These are phyloP conservation scores for Apodemia hepburni DNA, from an alignment of 2,888 invertebrate species.

Conservation along the genomic window DNA sequence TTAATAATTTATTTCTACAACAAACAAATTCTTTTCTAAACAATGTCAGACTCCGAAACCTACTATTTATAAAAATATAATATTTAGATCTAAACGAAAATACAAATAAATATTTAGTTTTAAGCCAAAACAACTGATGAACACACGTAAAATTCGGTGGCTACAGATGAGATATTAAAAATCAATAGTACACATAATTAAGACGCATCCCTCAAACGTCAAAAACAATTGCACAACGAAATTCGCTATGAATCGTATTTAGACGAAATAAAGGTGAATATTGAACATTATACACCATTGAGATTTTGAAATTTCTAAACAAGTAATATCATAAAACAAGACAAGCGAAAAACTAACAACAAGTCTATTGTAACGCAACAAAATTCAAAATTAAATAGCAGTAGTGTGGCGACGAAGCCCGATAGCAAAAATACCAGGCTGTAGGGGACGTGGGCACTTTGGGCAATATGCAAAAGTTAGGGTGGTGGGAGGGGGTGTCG, in stretches of 20 bases:
- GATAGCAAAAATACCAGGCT: slow-evolving; percentile 53
- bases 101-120: background rate
- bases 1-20: too few relatives aligned
- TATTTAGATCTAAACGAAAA: background rate
- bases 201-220: slow-evolving; percentile 75
- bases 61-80: too few relatives aligned
- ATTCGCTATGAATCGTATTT: slow-evolving; percentile 31
- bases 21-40: too few relatives aligned
- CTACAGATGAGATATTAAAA: slow-evolving; percentile 56
- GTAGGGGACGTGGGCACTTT: slow-evolving; percentile 67
- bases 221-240: slow-evolving; percentile 38
- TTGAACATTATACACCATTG: slow-evolving; percentile 29
- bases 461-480: slow-evolving; percentile 77
- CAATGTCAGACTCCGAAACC: too few relatives aligned
- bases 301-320: slow-evolving; percentile 34
- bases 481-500: slow-evolving; percentile 50
- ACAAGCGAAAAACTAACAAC: slow-evolving; percentile 32
- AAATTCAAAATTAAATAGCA: slow-evolving; percentile 39
- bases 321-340: slow-evolving; percentile 32
- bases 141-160: slow-evolving; percentile 15
- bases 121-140: background rate
- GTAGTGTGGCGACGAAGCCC: slow-evolving; percentile 43
- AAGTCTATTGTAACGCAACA: slow-evolving; percentile 35
- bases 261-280: slow-evolving; percentile 35
- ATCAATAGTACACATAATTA: slow-evolving; percentile 72